phyloP scores from a whole-genome alignment of 2,888 invertebrate species.

The Vesta saturnalis region DNA sequence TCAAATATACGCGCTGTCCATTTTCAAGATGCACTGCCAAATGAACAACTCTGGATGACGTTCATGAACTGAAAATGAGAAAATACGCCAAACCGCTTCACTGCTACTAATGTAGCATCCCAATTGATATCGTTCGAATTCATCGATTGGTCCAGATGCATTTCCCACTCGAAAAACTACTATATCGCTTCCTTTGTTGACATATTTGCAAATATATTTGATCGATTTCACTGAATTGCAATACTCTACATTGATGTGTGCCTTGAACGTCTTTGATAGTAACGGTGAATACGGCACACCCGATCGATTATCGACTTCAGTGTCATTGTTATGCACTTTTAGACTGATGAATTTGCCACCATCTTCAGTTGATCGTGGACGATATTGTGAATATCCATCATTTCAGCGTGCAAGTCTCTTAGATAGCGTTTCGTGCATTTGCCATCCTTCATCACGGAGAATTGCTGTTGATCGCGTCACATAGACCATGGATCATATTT shows the following conservation, averaged over 20 bases:
- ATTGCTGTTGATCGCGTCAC: slow-evolving; percentile 52
- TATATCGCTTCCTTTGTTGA: slow-evolving; percentile 38
- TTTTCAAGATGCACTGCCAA: slow-evolving; percentile 29
- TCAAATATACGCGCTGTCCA: slow-evolving; percentile 37
- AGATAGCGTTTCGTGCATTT: slow-evolving; percentile 52
- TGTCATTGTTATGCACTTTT: slow-evolving; percentile 26
- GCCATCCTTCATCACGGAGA: slow-evolving; percentile 58
- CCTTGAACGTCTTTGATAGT: slow-evolving; percentile 45
- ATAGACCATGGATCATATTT: slow-evolving; percentile 55
- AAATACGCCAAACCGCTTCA: slow-evolving; percentile 46
- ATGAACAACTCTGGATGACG: slow-evolving; percentile 19
- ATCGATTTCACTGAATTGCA: slow-evolving; percentile 44
- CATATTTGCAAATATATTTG: slow-evolving; percentile 16
- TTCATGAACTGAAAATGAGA: slow-evolving; percentile 37
- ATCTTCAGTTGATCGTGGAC: slow-evolving; percentile 35
- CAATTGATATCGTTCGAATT: slow-evolving; percentile 45
- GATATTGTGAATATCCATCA: slow-evolving; percentile 52
- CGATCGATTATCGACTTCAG: slow-evolving; percentile 53
- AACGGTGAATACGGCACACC: slow-evolving; percentile 54
- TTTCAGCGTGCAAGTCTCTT: slow-evolving; percentile 9
- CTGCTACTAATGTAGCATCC: slow-evolving; percentile 48
- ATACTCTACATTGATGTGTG: slow-evolving; percentile 54
- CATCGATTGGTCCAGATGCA: slow-evolving; percentile 45
- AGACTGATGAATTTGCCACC: slow-evolving; percentile 10
- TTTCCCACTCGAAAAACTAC: slow-evolving; percentile 40